A percentile compares a stretch with the other conserved stretches of the same genome.
phyloP scores from a whole-genome alignment of 2,888 invertebrate species.

The Papilio elwesi region DNA sequence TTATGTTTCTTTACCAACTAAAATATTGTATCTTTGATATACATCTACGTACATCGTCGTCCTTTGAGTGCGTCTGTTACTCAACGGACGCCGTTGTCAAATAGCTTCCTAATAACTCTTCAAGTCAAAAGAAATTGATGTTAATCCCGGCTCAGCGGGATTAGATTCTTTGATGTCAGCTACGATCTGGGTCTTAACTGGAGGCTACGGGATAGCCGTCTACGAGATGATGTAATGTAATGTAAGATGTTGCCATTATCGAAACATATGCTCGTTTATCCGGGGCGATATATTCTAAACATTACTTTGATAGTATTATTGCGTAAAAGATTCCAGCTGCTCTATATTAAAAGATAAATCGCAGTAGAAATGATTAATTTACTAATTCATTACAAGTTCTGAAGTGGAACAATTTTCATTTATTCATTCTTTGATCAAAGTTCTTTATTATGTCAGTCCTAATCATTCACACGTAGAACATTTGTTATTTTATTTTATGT shows the following conservation, averaged over 20 bases:
- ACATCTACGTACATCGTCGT: neutral
- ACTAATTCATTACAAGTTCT: neutral
- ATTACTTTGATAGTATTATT: conserved; percentile 10
- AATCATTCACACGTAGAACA: too few relatives aligned
- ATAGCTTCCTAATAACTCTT: conserved; percentile 45
- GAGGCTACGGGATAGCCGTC: conserved; percentile 32
- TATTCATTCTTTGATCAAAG: too few relatives aligned
- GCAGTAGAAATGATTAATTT: neutral
- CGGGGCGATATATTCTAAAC: conserved; percentile 9
- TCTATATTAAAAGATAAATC: neutral
- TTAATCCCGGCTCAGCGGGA: conserved; percentile 56
- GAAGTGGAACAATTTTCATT: neutral
- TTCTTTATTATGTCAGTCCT: too few relatives aligned
- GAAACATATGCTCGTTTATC: conserved; percentile 28
- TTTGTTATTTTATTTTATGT: too few relatives aligned
- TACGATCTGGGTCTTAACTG: conserved; percentile 41
- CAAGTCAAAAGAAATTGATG: conserved; percentile 55
- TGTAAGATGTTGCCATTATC: conserved; percentile 37
- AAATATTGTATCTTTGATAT: conserved; percentile 8
- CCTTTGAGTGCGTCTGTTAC: conserved; percentile 9
- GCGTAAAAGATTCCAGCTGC: neutral
- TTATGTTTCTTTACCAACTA: too few relatives aligned
- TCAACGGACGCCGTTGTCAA: conserved; percentile 39
- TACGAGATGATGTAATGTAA: too few relatives aligned
- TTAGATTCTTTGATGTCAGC: conserved; percentile 51